Evolutionary conservation across 1,140 invertebrate genomes (phyloP), one percentile per base, ranked within the genome.

Genomic region (Dolichoris vasculosae): DNA sequence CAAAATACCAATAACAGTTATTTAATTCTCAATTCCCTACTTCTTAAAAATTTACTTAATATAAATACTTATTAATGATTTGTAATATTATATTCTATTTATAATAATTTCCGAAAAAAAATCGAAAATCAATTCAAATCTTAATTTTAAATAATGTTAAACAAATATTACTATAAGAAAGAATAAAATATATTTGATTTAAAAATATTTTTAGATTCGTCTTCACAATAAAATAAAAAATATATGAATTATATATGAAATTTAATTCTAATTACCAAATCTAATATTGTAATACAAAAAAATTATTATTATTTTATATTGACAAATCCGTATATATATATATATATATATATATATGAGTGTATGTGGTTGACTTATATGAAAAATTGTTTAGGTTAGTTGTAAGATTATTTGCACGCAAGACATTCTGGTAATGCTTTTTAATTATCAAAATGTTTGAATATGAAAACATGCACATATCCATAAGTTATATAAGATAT

Each of bases 401-500:
- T 9, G 30, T 48, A 32, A 43, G n/a, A n/a, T 4, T 51, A 43
- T 51, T 76, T 76, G 17, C 26, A 23, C 38, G 35, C 38, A n/a
- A 43, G 20, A 69, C 2, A 15, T 13, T 3, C 30, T 67, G 2
- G 2, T 67, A 67, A 67, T 67, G 8, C 63, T 32, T 40, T 38
- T 40, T 48, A 73, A 82, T 40, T 7, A 38, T 35, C 32, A 63
- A 0, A 84, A 80, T 59, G 35, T 79, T 73, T 23, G 78, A 81
- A 55, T 80, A 35, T 7, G 40, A 32, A 55, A 1, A 78, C 40
- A 69, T 84, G 63, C 78, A 82, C 69, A 76, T 46, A 69, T 80
- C 35, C 40, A 84, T 77, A 51, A 51, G 67, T 81, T 81, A 85
- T 71, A 79, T 71, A 84, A 46, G 83, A 83, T 84, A 43, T 80